Percentiles rank a stretch among this genome's conserved stretches.
phyloP scores from a whole-genome alignment of 2,113 vertebrate species.

The Platysternon megacephalum region DNA sequence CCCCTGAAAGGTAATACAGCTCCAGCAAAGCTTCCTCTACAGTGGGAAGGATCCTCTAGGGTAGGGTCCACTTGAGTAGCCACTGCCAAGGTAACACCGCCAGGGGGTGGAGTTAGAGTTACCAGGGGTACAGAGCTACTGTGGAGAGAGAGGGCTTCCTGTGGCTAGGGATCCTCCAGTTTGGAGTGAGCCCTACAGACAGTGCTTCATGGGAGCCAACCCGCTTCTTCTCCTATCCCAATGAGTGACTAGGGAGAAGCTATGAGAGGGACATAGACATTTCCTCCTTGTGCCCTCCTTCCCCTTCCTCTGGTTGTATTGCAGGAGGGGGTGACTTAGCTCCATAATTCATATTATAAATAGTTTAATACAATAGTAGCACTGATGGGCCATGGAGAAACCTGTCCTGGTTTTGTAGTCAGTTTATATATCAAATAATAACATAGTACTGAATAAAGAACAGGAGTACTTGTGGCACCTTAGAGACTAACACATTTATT shows the following conservation, averaged over 20 bases:
- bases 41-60: neutral
- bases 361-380: conserved; percentile 35
- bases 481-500: no score
- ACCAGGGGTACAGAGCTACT: neutral
- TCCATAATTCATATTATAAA: neutral
- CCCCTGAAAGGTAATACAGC: neutral
- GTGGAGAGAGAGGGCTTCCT: neutral
- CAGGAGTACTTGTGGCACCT: no score
- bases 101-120: neutral
- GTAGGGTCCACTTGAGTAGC: neutral
- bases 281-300: neutral
- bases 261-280: rapidly evolving
- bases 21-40: neutral
- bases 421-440: conserved; percentile 40
- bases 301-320: neutral
- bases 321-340: neutral
- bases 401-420: neutral
- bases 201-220: neutral
- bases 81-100: neutral
- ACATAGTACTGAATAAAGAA: conserved; percentile 32
- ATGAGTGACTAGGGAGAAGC: no score
- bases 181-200: neutral
- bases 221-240: rapidly evolving
- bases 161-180: neutral
- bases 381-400: conserved; percentile 53